Conservation (phyloP, 2,888 invertebrate species). For the Dilophus febrilis region DNA sequence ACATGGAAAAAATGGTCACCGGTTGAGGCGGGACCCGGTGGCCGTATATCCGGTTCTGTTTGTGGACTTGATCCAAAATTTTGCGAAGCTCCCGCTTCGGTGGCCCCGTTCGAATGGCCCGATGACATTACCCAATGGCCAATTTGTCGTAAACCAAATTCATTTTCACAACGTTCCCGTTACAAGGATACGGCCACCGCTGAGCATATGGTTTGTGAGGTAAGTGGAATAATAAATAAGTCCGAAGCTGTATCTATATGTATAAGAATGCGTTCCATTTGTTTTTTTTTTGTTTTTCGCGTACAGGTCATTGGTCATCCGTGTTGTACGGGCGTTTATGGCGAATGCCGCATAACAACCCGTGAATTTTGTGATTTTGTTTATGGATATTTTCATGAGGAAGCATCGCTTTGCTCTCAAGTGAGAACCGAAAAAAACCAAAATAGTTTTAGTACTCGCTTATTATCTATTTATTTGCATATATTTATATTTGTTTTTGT, state of each 20-base stretch:
- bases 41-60: slow-evolving; percentile 85
- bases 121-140: slow-evolving; percentile 99
- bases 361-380: slow-evolving; percentile 92
- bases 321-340: slow-evolving; percentile 91
- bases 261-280: too few relatives aligned
- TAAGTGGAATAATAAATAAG: slow-evolving; percentile 61
- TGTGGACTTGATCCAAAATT: slow-evolving; percentile 97
- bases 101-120: slow-evolving; percentile 92
- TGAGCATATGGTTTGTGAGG: slow-evolving; percentile 92
- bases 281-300: too few relatives aligned
- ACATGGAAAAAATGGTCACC: slow-evolving; percentile 92
- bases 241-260: too few relatives aligned
- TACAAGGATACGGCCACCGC: slow-evolving; percentile 60
- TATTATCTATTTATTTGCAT: background rate
- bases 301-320: slow-evolving; percentile 71
- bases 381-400: slow-evolving; percentile 86
- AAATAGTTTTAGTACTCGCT: background rate
- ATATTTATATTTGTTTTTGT: slow-evolving; percentile 13
- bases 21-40: slow-evolving; percentile 74
- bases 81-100: slow-evolving; percentile 88
- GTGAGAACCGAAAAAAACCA: slow-evolving; percentile 29
- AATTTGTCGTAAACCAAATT: slow-evolving; percentile 72
- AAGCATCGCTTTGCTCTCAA: slow-evolving; percentile 89
- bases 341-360: slow-evolving; percentile 88
- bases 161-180: slow-evolving; percentile 39